Evolutionary conservation across 1,140 invertebrate species (phyloP), one percentile per base, ranked within the genome.

Genomic region (Drosophila parvula): DNA sequence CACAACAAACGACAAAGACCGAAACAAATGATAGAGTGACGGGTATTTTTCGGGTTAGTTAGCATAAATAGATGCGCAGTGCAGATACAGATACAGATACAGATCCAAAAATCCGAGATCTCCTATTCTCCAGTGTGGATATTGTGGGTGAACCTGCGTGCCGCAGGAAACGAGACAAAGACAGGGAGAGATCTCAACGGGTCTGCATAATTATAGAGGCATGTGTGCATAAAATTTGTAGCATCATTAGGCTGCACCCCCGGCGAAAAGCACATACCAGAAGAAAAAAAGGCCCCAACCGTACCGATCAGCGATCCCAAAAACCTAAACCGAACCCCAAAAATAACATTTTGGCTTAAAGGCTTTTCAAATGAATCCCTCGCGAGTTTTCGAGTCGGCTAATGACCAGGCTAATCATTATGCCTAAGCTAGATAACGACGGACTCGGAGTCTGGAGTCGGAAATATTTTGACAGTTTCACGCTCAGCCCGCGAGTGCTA

Each of bases 391-490:
- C 45, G 70, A 65, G 12, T 65, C 50, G 61, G 70, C 83, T 88
- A 86, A 88, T 88, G 83, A 86, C 83, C 83, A 86, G 74, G 80
- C 84, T 89, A 88, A 88, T 89, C 83, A 83, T 89, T 83, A 83
- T 89, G 82, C 83, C 79, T 71, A 73, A 81, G 69, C 78, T 85
- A 85, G 81, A 85, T 85, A 81, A 75, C 78, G 82, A 81, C 73
- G 68, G 68, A 71, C 51, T 36, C 11, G 12, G 50, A 53, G 64
- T 58, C 63, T 69, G 65, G 68, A 58, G 51, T 73, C 67, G 60
- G 79, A 88, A 88, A 88, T 88, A 84, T 89, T 89, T 89, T 89
- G 84, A 89, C 84, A 89, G 84, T 89, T 89, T 89, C 80, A 90
- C 86, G 84, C 84, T 55, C 78, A 83, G 78, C 73, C 83, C 84